Percentiles rank a stretch among this genome's conserved stretches.
Evolutionary conservation across 2,797 vertebrate genomes (phyloP).

Genomic region (Channallabes apus): DNA sequence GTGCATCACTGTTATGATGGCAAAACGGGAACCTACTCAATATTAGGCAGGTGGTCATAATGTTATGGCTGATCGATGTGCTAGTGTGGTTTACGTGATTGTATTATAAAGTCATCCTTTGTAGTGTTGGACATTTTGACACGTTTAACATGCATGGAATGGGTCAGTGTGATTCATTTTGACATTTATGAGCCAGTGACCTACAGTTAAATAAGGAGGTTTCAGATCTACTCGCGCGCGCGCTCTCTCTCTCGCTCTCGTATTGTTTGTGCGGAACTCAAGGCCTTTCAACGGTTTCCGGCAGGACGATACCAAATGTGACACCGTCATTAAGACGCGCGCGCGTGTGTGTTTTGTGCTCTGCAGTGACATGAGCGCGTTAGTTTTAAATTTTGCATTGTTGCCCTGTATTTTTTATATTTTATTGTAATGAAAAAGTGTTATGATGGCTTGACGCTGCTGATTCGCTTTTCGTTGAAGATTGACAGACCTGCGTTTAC

Average conservation of each 20-base stretch:
- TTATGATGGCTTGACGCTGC: constrained; percentile 16
- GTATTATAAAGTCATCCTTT: background rate
- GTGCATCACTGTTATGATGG: no score
- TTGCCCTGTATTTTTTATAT: background rate
- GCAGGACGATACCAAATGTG: background rate
- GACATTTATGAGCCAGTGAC: background rate
- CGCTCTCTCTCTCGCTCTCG: background rate
- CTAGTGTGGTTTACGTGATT: background rate
- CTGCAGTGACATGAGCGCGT: background rate
- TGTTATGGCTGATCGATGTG: no score
- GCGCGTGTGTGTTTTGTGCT: background rate
- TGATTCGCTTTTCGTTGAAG: constrained; percentile 28
- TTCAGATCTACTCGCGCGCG: background rate
- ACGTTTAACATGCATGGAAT: no score
- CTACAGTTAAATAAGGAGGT: background rate
- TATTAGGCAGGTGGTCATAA: no score
- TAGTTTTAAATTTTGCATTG: background rate
- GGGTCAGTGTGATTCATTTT: no score
- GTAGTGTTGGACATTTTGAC: background rate
- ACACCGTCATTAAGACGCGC: background rate
- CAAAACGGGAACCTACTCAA: no score
- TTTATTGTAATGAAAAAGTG: constrained; percentile 49
- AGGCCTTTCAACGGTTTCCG: background rate
- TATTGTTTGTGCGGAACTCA: constrained; percentile 27
- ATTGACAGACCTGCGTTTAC: constrained; percentile 5